phyloP scores from a whole-genome alignment of 2,113 vertebrate species.

The Probosciger aterrimus region DNA sequence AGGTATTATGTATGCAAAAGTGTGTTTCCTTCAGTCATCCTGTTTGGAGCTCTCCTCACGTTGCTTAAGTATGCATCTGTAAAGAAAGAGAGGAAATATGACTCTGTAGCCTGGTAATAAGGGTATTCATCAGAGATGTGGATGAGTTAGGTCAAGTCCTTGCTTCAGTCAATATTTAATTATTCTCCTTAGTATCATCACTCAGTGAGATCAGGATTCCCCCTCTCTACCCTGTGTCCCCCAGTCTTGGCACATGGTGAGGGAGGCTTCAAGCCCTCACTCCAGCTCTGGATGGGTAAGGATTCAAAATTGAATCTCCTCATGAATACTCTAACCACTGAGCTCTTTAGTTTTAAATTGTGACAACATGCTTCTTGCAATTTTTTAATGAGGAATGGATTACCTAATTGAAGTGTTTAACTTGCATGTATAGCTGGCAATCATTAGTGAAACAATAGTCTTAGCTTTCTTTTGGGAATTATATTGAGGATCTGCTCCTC shows the following conservation, averaged over 20 bases:
- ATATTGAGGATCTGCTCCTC: not conserved
- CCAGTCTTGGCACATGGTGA: not conserved
- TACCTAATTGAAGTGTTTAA: not conserved
- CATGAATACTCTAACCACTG: not conserved
- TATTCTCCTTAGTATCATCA: not conserved
- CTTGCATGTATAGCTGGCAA: not conserved
- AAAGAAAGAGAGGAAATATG: conserved; percentile 27
- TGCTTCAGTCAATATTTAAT: not conserved
- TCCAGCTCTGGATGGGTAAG: not conserved
- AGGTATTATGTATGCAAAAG: not conserved
- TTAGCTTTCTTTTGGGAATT: not conserved
- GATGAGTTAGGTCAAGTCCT: conserved; percentile 22
- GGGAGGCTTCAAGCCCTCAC: not conserved
- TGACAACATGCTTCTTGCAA: accelerated
- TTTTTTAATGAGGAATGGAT: not conserved
- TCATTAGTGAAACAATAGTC: not conserved
- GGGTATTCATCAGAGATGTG: conserved; percentile 14
- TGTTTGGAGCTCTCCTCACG: not conserved
- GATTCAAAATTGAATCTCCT: not conserved
- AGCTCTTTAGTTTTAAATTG: not conserved
- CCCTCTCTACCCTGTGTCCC: not conserved
- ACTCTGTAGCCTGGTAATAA: conserved; percentile 15
- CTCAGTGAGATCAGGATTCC: not conserved
- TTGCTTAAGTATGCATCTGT: conserved; percentile 11
- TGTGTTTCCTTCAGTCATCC: not conserved